Percentiles rank a stretch among this genome's conserved stretches.
Evolutionary conservation across 2,113 vertebrate genomes (phyloP).

Genomic region (Emydocephalus ijimae): DNA sequence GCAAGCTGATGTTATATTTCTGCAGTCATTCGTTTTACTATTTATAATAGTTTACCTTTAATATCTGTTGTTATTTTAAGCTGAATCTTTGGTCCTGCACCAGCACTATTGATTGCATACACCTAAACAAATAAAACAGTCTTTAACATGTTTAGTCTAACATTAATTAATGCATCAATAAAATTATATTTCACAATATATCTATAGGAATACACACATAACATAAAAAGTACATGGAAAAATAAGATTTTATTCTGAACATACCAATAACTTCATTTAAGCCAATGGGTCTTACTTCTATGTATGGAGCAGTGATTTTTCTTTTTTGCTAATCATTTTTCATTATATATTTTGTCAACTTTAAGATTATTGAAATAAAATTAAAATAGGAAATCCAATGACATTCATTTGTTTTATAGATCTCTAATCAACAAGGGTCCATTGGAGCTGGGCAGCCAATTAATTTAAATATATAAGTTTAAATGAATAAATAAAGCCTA

Average conservation of each 20-base stretch:
- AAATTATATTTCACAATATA: background rate
- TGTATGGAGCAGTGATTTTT: background rate
- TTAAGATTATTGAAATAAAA: background rate
- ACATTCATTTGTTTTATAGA: background rate
- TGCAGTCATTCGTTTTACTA: background rate
- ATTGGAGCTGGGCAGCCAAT: background rate
- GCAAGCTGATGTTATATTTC: background rate
- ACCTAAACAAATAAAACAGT: constrained; percentile 66
- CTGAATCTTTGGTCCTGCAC: constrained; percentile 84
- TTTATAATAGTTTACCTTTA: constrained; percentile 77
- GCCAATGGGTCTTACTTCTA: background rate
- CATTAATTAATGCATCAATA: background rate
- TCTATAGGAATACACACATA: background rate
- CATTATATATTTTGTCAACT: background rate
- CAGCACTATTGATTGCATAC: constrained; percentile 89
- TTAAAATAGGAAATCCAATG: background rate
- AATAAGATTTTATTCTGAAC: background rate
- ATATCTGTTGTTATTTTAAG: constrained; percentile 89
- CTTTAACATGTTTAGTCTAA: constrained; percentile 7
- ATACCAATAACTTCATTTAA: background rate
- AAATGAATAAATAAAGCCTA: background rate
- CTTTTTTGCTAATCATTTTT: background rate
- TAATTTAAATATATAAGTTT: background rate
- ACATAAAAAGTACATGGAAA: background rate
- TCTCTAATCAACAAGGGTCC: background rate